phyloP scores from a whole-genome alignment of 2,113 vertebrate species.

The Lepisosteus osseus region DNA sequence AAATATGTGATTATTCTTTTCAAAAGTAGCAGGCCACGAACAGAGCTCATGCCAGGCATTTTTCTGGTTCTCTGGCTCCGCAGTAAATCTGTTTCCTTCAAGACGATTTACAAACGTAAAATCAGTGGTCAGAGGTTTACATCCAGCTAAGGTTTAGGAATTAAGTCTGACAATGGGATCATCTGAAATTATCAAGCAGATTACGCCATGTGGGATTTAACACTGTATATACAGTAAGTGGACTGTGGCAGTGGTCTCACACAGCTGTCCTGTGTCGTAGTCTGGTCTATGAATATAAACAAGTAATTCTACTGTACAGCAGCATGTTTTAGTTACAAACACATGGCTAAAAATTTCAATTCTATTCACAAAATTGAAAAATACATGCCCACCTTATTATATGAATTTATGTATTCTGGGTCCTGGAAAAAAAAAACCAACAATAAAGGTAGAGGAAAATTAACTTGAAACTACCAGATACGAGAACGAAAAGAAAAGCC shows the following conservation, averaged over 20 bases:
- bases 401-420: neutral
- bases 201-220: slow-evolving; percentile 10
- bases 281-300: slow-evolving; percentile 7
- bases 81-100: neutral
- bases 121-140: slow-evolving; percentile 16
- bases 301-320: neutral
- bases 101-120: slow-evolving; percentile 10
- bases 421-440: too few relatives aligned
- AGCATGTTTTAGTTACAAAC: neutral
- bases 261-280: neutral
- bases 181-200: slow-evolving; percentile 13
- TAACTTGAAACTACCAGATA: neutral
- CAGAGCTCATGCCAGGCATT: neutral
- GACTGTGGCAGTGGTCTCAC: neutral
- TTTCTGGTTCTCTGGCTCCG: neutral
- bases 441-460: neutral
- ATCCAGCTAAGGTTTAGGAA: slow-evolving; percentile 11
- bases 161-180: slow-evolving; percentile 19
- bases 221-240: neutral
- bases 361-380: neutral
- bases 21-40: neutral
- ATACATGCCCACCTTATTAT: neutral
- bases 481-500: neutral
- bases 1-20: neutral
- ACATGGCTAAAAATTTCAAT: neutral